A percentile compares a stretch with the other conserved stretches of the same genome.
Evolutionary conservation across 1,140 invertebrate species (phyloP).

Genomic region (Oreohelix idahoensis): DNA sequence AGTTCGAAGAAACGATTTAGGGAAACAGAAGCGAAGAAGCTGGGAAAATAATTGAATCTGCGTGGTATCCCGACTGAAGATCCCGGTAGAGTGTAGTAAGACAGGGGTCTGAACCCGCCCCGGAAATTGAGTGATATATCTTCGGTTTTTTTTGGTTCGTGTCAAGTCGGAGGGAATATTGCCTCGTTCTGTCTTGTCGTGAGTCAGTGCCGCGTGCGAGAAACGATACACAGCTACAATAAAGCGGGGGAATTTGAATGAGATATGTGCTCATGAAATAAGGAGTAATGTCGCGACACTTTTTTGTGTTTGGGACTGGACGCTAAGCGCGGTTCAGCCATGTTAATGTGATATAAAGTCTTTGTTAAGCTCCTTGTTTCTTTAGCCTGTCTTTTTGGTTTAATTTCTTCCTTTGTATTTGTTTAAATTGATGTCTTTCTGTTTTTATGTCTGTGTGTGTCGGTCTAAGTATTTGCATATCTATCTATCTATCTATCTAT

Average conservation of each 20-base stretch:
- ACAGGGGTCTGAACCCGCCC: neutral
- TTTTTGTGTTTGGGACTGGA: too few relatives aligned
- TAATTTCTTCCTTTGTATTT: neutral
- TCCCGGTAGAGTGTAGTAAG: too few relatives aligned
- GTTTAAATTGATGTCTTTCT: neutral
- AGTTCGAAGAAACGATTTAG: too few relatives aligned
- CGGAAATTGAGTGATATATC: neutral
- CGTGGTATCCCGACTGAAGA: neutral
- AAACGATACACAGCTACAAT: neutral
- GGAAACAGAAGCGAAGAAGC: neutral
- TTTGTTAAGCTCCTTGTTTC: too few relatives aligned
- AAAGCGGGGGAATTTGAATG: neutral
- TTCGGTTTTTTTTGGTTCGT: too few relatives aligned
- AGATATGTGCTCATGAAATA: neutral
- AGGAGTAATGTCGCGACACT: too few relatives aligned
- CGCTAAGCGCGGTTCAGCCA: too few relatives aligned
- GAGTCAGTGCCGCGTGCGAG: neutral
- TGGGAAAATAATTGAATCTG: neutral
- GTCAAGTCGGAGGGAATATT: neutral
- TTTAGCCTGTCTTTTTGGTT: too few relatives aligned
- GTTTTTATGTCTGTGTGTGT: slow-evolving; percentile 1
- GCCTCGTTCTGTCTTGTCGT: neutral
- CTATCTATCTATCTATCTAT: slow-evolving; percentile 20
- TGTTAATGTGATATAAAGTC: too few relatives aligned
- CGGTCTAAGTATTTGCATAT: too few relatives aligned